Evolutionary conservation across 2,888 invertebrate genomes (phyloP).

Genomic region (Rhaphigaster nebulosa): DNA sequence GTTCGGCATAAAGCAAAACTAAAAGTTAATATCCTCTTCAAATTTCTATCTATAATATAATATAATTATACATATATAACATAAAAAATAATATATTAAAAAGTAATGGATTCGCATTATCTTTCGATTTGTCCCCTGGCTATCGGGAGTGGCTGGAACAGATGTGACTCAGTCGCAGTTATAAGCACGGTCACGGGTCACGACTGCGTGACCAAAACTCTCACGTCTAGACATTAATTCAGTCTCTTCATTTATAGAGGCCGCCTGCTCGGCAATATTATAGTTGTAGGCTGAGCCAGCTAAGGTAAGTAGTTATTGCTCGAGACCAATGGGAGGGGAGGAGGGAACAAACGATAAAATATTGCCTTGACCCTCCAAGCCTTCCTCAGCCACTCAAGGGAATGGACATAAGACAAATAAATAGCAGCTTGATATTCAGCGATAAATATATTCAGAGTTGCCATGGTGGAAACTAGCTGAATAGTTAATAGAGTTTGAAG

Average conservation of each 20-base stretch:
- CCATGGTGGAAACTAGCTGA: too few relatives aligned
- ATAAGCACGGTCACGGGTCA: slow-evolving; percentile 26
- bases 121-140: background rate
- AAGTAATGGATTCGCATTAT: background rate
- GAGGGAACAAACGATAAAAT: background rate
- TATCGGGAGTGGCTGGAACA: background rate
- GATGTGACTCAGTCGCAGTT: background rate
- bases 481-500: too few relatives aligned
- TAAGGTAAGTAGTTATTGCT: background rate
- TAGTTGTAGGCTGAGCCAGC: background rate
- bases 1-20: too few relatives aligned
- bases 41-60: too few relatives aligned
- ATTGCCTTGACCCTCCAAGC: background rate
- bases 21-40: too few relatives aligned
- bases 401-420: background rate
- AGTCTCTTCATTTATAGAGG: slow-evolving; percentile 21
- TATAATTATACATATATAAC: too few relatives aligned
- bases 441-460: too few relatives aligned
- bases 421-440: too few relatives aligned
- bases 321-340: background rate
- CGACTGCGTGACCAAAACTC: slow-evolving; percentile 21
- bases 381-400: background rate
- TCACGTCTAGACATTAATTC: slow-evolving; percentile 19
- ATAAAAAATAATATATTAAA: too few relatives aligned
- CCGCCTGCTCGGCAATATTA: background rate